phyloP scores from a whole-genome alignment of 1,140 invertebrate species.

The Drosophila simulans region DNA sequence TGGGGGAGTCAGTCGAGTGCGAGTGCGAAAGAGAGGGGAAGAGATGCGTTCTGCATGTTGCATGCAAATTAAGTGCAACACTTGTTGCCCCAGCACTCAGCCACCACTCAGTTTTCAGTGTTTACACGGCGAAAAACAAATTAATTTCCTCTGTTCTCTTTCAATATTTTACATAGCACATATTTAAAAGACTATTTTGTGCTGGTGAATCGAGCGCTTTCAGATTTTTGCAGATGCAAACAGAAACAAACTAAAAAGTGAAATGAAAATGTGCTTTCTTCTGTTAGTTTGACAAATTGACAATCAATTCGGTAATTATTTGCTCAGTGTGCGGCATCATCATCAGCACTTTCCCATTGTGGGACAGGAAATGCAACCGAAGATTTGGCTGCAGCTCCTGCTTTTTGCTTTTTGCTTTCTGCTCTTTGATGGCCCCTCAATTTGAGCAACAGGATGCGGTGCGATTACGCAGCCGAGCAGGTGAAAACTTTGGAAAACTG shows the following conservation, averaged over 20 bases:
- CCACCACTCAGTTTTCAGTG: slow-evolving; percentile 4
- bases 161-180: too few species aligned
- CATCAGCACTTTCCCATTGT: slow-evolving; percentile 27
- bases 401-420: slow-evolving; percentile 23
- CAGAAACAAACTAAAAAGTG: background rate
- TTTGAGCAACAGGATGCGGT: slow-evolving; percentile 42
- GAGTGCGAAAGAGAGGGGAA: background rate
- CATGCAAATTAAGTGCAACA: slow-evolving; percentile 79
- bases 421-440: slow-evolving; percentile 28
- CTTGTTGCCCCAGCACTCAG: slow-evolving; percentile 58
- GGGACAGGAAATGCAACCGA: slow-evolving; percentile 33
- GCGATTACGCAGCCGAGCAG: slow-evolving; percentile 18
- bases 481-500: slow-evolving; percentile 18
- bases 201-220: too few species aligned
- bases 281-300: too few species aligned
- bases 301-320: background rate
- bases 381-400: slow-evolving; percentile 32
- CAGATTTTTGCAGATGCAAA: background rate
- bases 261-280: too few species aligned
- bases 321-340: slow-evolving; percentile 5
- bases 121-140: background rate
- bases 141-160: too few species aligned
- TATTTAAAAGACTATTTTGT: too few species aligned
- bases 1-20: slow-evolving; percentile 25
- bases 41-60: slow-evolving; percentile 59